Evolutionary conservation across 2,888 invertebrate genomes (phyloP).

Genomic region (Agelastica alni): DNA sequence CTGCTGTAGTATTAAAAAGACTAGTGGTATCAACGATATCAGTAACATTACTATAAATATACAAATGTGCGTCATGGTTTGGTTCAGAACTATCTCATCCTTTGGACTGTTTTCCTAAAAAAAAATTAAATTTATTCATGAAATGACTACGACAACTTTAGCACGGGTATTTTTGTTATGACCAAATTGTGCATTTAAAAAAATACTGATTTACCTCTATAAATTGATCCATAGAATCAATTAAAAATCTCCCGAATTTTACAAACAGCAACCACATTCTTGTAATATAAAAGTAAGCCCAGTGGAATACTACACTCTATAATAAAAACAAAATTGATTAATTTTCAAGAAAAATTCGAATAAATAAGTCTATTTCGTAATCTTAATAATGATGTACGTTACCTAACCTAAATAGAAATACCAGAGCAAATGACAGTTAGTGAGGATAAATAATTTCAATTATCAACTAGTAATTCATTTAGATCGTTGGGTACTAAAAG

Average conservation of each 20-base stretch:
- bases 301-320: constrained; percentile 50
- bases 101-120: constrained; percentile 32
- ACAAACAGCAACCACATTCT: constrained; percentile 48
- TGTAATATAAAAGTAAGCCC: constrained; percentile 48
- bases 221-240: constrained; percentile 26
- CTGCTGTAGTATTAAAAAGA: constrained; percentile 39
- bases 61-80: constrained; percentile 36
- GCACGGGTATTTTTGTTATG: too few relatives aligned
- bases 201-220: constrained; percentile 31
- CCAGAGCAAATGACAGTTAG: too few relatives aligned
- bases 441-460: too few relatives aligned
- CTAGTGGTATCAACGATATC: constrained; percentile 41
- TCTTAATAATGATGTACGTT: too few relatives aligned
- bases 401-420: too few relatives aligned
- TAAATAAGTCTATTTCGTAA: too few relatives aligned
- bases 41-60: constrained; percentile 36
- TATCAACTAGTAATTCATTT: too few relatives aligned
- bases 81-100: constrained; percentile 37
- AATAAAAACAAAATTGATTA: constrained; percentile 15
- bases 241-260: constrained; percentile 33
- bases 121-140: too few relatives aligned
- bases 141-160: too few relatives aligned
- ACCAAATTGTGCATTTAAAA: too few relatives aligned
- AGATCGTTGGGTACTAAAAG: too few relatives aligned
- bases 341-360: too few relatives aligned